Evolutionary conservation across 2,888 invertebrate genomes (phyloP), one percentile per base, ranked within the genome.

Genomic region (Sepiola atlantica): DNA sequence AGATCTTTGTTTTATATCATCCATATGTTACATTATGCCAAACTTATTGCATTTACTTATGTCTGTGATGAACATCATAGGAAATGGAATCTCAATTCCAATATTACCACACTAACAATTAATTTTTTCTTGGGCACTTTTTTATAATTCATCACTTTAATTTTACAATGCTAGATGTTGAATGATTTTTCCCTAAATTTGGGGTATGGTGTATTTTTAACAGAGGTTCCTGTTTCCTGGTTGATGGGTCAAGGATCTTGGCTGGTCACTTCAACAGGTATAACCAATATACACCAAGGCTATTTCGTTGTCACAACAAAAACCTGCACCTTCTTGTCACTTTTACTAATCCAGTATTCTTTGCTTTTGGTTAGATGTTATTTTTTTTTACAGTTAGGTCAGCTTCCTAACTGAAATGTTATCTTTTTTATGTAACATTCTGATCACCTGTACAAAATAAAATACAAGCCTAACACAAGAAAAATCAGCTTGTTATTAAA

Each of bases 161-260:
- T 77, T 16, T n/a, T 77, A n/a, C 2, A 32, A n/a, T 77, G 14
- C n/a, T 77, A n/a, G 77, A 77, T 77, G 14, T 77, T n/a, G 16
- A 77, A 77, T 77, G n/a, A 77, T 77, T 77, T 77, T 45, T 77
- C n/a, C 12, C n/a, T 3, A 77, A 77, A 77, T 77, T 77, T 77
- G n/a, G n/a, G n/a, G n/a, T 77, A n/a, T 77, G 77, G n/a, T 77
- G 77, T 77, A 77, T 77, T 77, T 61, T 77, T 77, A 77, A 77
- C 77, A 77, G 77, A 77, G 12, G 77, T 77, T 77, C 77, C 77
- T n/a, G 77, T 77, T 77, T 77, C 77, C 77, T 77, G 77, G 77
- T 77, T 77, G 77, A 77, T 77, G 77, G 77, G 77, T 77, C 77
- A 77, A 77, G 77, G 77, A 77, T 77, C 77, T n/a, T 77, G 77